Conservation (phyloP, 2,888 invertebrate species). For the Archaeoteleia sp. region DNA sequence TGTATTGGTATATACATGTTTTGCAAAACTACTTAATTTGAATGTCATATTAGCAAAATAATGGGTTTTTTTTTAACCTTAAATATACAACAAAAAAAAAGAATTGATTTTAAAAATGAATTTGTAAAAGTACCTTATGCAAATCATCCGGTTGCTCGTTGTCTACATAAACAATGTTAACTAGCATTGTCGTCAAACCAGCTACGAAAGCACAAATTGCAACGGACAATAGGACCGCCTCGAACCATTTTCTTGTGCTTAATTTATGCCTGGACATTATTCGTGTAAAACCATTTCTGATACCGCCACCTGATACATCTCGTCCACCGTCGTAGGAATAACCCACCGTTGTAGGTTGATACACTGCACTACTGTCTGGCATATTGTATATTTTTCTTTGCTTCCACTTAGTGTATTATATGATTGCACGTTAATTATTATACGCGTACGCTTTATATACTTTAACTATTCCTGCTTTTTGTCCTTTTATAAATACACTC, state of each 20-base stretch:
- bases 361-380: constrained; percentile 73
- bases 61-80: too few relatives aligned
- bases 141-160: constrained; percentile 20
- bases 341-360: constrained; percentile 73
- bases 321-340: constrained; percentile 70
- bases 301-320: constrained; percentile 62
- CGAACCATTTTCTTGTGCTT: constrained; percentile 70
- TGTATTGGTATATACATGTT: too few relatives aligned
- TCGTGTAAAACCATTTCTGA: constrained; percentile 67
- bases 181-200: constrained; percentile 67
- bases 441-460: not conserved
- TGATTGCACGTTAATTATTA: not conserved
- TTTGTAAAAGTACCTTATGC: constrained; percentile 35
- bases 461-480: not conserved
- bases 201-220: constrained; percentile 68
- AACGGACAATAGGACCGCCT: constrained; percentile 69
- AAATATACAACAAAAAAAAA: too few relatives aligned
- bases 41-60: too few relatives aligned
- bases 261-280: constrained; percentile 71
- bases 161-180: constrained; percentile 64
- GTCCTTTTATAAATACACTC: constrained; percentile 2
- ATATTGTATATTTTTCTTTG: constrained; percentile 54
- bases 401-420: too few relatives aligned
- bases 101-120: not conserved
- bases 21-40: too few relatives aligned